Evolutionary conservation across 2,797 vertebrate species (phyloP).

Genomic region (Pyrocephalus nanus): DNA sequence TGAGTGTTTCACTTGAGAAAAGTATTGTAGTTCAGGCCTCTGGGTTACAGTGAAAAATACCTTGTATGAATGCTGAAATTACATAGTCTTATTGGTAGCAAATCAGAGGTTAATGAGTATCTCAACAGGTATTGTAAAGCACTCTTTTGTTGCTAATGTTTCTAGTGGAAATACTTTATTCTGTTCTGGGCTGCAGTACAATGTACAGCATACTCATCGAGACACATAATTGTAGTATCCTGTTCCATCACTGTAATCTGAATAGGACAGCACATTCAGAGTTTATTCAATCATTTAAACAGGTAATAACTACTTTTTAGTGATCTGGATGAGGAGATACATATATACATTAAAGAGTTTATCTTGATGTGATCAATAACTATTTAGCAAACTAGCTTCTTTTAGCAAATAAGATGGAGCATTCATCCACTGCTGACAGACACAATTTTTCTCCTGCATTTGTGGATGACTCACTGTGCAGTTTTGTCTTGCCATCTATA

Average conservation of each 20-base stretch:
- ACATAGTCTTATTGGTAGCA: background rate
- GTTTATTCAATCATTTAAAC: background rate
- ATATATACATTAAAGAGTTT: background rate
- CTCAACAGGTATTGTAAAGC: background rate
- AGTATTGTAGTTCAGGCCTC: background rate
- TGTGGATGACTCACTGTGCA: background rate
- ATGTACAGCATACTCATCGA: background rate
- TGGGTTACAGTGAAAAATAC: background rate
- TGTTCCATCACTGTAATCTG: background rate
- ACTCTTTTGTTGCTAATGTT: background rate
- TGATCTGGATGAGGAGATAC: background rate
- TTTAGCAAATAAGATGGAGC: conserved; percentile 7
- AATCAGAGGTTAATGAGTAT: conserved; percentile 15
- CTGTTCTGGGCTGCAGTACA: background rate
- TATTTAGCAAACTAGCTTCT: background rate
- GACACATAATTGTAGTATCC: background rate
- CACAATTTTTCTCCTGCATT: background rate
- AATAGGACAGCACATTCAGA: background rate
- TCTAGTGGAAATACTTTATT: background rate
- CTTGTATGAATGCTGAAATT: background rate
- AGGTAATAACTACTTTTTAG: background rate
- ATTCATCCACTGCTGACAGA: background rate
- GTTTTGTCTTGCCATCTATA: background rate
- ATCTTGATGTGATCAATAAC: background rate
- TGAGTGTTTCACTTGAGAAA: background rate